Evolutionary conservation across 2,797 vertebrate genomes (phyloP).

Genomic region (Diglossa cyanea): DNA sequence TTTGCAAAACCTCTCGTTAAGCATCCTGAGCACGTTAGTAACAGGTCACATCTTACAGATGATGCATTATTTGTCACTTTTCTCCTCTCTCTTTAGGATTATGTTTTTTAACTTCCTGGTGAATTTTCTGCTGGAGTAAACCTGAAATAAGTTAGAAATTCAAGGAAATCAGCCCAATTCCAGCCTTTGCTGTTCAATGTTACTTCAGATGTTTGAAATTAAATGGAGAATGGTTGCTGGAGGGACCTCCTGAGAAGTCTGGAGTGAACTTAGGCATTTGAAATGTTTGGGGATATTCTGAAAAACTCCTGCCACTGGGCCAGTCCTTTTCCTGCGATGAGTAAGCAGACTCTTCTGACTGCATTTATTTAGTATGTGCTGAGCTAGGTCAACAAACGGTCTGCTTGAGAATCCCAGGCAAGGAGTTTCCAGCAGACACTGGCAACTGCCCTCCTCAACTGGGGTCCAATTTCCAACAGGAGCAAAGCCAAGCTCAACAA

Average conservation of each 20-base stretch:
- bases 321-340: neutral
- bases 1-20: neutral
- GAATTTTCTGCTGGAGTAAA: neutral
- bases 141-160: neutral
- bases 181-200: neutral
- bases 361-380: neutral
- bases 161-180: neutral
- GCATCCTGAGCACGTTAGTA: neutral
- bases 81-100: neutral
- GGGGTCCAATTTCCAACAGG: neutral
- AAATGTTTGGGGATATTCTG: neutral
- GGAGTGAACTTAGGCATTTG: neutral
- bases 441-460: neutral
- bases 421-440: slow-evolving; percentile 31
- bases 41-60: neutral
- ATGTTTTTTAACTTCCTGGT: neutral
- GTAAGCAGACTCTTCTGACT: neutral
- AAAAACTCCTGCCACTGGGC: neutral
- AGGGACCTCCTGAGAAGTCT: neutral
- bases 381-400: neutral
- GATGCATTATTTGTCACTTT: neutral
- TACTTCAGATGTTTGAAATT: neutral
- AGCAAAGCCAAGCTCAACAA: slow-evolving; percentile 29
- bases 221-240: neutral
- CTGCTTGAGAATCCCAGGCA: neutral